Evolutionary conservation across 2,888 invertebrate species (phyloP), one percentile per base, ranked within the genome.

Genomic region (Leuctra nigra): DNA sequence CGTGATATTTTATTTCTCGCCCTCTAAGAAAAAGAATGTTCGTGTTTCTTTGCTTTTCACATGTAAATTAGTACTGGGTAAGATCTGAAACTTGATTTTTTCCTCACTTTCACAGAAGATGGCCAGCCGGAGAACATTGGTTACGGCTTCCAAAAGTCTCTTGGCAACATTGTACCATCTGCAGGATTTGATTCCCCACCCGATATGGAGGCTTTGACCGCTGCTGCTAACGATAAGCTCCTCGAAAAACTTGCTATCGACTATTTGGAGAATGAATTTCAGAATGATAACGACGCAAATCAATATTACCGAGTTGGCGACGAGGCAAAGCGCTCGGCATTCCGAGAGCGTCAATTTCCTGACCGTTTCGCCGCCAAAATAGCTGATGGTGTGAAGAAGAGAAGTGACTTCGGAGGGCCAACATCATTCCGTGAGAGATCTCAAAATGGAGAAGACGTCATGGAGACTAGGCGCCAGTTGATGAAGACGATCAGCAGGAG

Each of bases 391-490:
- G 59, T 33, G 64, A 64, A 39, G 36, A 68, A 33, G 67, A 71
- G 46, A 73, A 76, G 61, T 75, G 74, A 55, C 9, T 4, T 47
- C 14, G n/a, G 29, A 18, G 18, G 18, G 7, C 48, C 76, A 20
- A 77, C 79, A 52, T 68, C 76, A 1, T 82, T 80, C 61, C 75
- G 81, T 62, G 81, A 81, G 63, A 77, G 70, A 65, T 14, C 35
- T 11, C 53, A 53, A 13, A 9, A 46, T 9, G 29, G 33, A 7
- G 65, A 75, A 18, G 75, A 77, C 18, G 78, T 78, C 64, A 78
- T 79, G 64, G 77, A 76, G 63, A 75, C 70, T 65, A 58, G 69
- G 58, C 64, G 69, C 61, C 68, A 70, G 58, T 57, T 72, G 50
- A 67, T 67, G 20, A 67, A 70, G 54, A 63, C 66, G 41, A 63